Base-by-base conservation (phyloP, 2,888 invertebrate species). In the Acronicta psi region DNA sequence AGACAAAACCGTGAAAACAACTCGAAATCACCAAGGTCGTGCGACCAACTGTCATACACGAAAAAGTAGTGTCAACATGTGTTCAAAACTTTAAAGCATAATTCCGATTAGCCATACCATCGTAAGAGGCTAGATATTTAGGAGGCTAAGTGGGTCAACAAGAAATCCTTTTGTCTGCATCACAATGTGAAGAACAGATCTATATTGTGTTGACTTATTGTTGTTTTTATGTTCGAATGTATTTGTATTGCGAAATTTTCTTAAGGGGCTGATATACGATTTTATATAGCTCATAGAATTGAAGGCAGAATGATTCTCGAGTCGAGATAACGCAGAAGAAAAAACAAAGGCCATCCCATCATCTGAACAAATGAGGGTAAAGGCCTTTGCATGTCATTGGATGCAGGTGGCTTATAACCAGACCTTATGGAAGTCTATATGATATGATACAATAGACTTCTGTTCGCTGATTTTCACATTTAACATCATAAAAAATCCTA, bases 81-180 rank as follows among this genome's bases (percentile, higher is more conserved):
- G 34, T 29, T 10, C n/a, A n/a, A n/a, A n/a, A n/a, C n/a, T 44
- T 50, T 49, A 14, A 34, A 34, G 53, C 13, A 50, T 25, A 72
- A 62, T 61, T 41, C 25, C 25, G 20, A 75, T 80, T 71, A 51
- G 71, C 45, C 46, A 70, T 62, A 71, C 66, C 82, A 80, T 71
- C 72, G 70, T 70, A 80, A 82, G 50, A 49, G 45, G 42, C 64
- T 67, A 59, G 59, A 68, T 65, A 67, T 72, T 69, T 55, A 68
- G 29, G 57, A 58, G 42, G 18, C 54, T 51, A 86, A 78, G 70
- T 80, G 57, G 84, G 82, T 81, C 81, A 80, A 68, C 70, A 70
- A 73, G 69, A 79, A 69, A 34, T 34, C 75, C 81, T 81, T 86
- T 87, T 88, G 85, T 86, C 52, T 59, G 43, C 49, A 47, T 55